Percentiles rank a stretch among this genome's conserved stretches.
These are phyloP conservation scores for Tipula lateralis DNA, from an alignment of 2,888 invertebrate genomes.

Conservation along the genomic window DNA sequence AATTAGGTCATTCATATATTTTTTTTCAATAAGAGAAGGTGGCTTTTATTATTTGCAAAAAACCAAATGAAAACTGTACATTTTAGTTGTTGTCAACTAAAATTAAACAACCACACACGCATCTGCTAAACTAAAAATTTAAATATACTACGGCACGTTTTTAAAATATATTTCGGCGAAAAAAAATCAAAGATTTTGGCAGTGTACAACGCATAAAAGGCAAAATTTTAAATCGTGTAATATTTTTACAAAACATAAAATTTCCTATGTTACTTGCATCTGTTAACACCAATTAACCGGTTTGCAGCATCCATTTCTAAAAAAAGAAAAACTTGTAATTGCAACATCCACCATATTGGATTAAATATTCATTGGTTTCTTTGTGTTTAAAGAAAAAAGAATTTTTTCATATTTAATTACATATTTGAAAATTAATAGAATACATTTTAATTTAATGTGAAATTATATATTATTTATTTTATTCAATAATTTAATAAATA, in stretches of 20 bases:
- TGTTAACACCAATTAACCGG: conserved; percentile 15
- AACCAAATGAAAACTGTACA: neutral
- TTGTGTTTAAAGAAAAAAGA: conserved; percentile 14
- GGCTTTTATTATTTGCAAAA: neutral
- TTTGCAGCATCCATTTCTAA: neutral
- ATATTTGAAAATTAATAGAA: neutral
- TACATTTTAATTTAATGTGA: conserved; percentile 24
- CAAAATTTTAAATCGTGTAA: conserved; percentile 3
- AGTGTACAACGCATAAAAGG: neutral
- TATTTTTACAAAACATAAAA: neutral
- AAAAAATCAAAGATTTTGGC: neutral
- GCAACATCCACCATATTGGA: conserved; percentile 26
- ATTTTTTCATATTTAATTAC: conserved; percentile 25
- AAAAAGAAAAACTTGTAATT: neutral
- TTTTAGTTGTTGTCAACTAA: neutral
- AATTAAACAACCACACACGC: neutral
- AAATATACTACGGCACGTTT: neutral
- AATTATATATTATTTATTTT: conserved; percentile 24
- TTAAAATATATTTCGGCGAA: conserved; percentile 3
- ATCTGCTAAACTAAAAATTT: neutral
- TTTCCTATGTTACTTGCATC: neutral
- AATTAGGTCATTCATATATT: neutral
- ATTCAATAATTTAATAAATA: conserved; percentile 11
- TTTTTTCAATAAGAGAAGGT: neutral
- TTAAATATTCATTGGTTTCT: conserved; percentile 24